Evolutionary conservation across 2,888 invertebrate genomes (phyloP), one percentile per base, ranked within the genome.

Genomic region (Dusona sp.): DNA sequence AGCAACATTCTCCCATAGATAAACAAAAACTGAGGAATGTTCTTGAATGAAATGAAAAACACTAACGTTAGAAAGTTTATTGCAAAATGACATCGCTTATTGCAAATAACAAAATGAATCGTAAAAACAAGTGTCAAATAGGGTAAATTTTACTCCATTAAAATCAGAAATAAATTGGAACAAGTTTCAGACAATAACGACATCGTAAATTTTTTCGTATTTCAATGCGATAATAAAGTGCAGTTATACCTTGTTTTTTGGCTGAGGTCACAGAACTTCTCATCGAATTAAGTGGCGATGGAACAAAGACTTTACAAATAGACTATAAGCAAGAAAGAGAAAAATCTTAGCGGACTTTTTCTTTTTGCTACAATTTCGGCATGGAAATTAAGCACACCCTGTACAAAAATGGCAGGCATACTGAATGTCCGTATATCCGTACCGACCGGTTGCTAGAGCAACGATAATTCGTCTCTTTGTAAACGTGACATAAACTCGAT

Each of bases 401-500:
- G 29, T 29, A 29, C 16, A 29, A 61, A 61, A 61, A 61, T 16
- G 61, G 1, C 29, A 16, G 29, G 29, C 6, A 29, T 61, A 29
- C 61, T 29, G 25, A 29, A 61, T 16, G 61, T 16, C 29, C 16
- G 61, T 33, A 19, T 38, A 33, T 72, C 22, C 22, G 36, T 4
- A 51, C 16, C 54, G 70, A 48, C 61, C 64, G 61, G 48, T 61
- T 82, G 33, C 68, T 70, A 29, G n/a, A 42, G 25, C 57, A 64
- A 57, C 75, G 79, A 80, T 79, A 57, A 77, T 72, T 86, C 79
- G 83, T 36, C 77, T 79, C 83, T 79, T 86, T 83, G 79, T 86
- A 83, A 86, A 80, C 79, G 83, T 80, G 79, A 79, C 83, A 77
- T 45, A 83, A 83, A 79, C 70, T 77, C 86, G 79, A 86, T 86